phyloP scores from a whole-genome alignment of 1,140 invertebrate genomes.

The Danaus melanippus region DNA sequence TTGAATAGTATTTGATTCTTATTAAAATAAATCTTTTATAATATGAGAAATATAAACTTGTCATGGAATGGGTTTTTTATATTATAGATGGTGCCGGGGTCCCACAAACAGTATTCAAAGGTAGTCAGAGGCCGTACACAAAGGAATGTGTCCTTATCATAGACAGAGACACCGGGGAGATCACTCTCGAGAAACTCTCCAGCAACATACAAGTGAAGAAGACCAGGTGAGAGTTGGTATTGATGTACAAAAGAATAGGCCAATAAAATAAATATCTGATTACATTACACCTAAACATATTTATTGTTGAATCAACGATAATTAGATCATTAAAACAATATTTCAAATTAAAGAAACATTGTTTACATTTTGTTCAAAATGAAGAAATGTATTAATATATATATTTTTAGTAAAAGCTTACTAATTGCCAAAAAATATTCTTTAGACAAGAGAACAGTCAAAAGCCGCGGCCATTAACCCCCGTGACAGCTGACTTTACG shows the following conservation, averaged over 20 bases:
- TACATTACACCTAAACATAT: neutral
- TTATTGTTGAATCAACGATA: too few relatives aligned
- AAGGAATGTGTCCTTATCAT: constrained; percentile 97
- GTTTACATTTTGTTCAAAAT: too few relatives aligned
- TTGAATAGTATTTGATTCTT: neutral
- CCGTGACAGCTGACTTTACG: constrained; percentile 63
- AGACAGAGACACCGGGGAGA: constrained; percentile 91
- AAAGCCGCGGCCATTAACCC: constrained; percentile 67
- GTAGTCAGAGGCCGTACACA: constrained; percentile 89
- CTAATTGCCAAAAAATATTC: constrained; percentile 5
- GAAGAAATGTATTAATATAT: too few relatives aligned
- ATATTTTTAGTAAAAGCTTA: too few relatives aligned
- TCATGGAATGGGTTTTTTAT: too few relatives aligned
- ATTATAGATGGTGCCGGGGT: constrained; percentile 84
- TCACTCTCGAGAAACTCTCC: constrained; percentile 91
- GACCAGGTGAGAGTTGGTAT: constrained; percentile 78
- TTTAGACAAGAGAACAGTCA: constrained; percentile 59
- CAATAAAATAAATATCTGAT: neutral
- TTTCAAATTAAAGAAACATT: too few relatives aligned
- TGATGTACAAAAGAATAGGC: too few relatives aligned
- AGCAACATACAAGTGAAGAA: constrained; percentile 96
- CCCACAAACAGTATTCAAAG: constrained; percentile 93
- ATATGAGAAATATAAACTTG: too few relatives aligned
- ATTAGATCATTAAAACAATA: too few relatives aligned
- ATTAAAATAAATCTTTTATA: too few relatives aligned